Base-by-base conservation (phyloP, 2,888 invertebrate species). In the Germaria angustata region DNA sequence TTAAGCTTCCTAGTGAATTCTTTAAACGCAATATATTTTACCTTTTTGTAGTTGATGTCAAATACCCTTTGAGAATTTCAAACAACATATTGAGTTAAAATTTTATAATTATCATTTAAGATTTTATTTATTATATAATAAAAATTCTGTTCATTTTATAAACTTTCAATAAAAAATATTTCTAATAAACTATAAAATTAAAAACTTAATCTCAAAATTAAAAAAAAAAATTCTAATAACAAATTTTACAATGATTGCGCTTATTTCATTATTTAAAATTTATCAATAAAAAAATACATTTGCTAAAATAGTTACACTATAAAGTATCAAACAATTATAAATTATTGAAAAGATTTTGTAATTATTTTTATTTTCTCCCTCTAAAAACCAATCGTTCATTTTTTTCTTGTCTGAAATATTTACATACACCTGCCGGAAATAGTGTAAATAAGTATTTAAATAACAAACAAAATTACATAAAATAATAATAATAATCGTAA, bases 161-260 rank as follows among this genome's bases (percentile, higher is more conserved):
- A 80, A 80, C 69, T 28, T 80, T 69, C 63, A 69, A 75, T 61
- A 55, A 76, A 77, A 76, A 65, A 59, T 76, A 71, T 75, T 61
- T 46, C 65, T 77, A 81, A 69, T 79, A 63, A 80, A 80, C 55
- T 73, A 80, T 63, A 63, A 69, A 55, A 63, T 68, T 63, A 71
- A 66, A 81, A 77, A 77, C 81, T 81, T 81, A 77, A 81, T 77
- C 81, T 81, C 81, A 77, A 66, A 53, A 72, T 66, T 41, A n/a
- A 72, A 81, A 81, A 55, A n/a, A 72, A 81, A 81, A 72, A 46
- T 65, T 66, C 76, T 81, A 77, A 77, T 77, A 77, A 80, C 80
- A 80, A 80, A 63, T 76, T 61, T 66, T 61, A 77, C 49, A 71
- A 77, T 63, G 59, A 53, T 79, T 73, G 46, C 53, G n/a, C 36